Evolutionary conservation across 2,113 vertebrate genomes (phyloP).

Genomic region (Oreamnos americanus): DNA sequence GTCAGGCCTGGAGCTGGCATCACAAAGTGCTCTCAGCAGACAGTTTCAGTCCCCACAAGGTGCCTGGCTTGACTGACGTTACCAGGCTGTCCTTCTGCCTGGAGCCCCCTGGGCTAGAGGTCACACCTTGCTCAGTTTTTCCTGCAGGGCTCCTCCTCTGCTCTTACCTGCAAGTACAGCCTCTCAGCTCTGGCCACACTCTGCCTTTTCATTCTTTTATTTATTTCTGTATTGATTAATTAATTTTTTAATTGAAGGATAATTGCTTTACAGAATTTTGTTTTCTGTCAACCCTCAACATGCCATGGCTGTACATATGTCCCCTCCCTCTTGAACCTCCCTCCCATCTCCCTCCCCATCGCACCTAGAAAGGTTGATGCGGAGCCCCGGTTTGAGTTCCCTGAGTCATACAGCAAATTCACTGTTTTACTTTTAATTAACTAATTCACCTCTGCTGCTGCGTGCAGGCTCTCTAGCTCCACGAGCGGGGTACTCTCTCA

Average conservation of each 20-base stretch:
- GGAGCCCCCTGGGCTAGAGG: neutral
- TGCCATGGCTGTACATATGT: neutral
- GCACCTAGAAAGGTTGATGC: neutral
- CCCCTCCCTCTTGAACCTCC: neutral
- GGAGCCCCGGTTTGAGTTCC: neutral
- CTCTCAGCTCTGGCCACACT: neutral
- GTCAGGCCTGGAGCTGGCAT: neutral
- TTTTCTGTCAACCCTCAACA: neutral
- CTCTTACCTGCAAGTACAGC: too few relatives aligned
- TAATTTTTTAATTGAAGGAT: neutral
- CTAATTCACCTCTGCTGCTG: neutral
- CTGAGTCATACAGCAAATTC: neutral
- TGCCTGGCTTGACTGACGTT: neutral
- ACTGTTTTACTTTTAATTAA: neutral
- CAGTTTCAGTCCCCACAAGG: neutral
- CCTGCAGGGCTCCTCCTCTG: neutral
- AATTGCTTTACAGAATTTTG: neutral
- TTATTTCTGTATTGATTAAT: neutral
- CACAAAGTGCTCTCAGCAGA: neutral
- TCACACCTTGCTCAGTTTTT: too few relatives aligned
- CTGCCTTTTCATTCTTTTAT: neutral
- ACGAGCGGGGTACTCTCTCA: rapidly evolving
- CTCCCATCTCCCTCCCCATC: neutral
- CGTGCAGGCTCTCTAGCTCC: neutral
- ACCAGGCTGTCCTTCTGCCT: neutral